Percentiles rank a stretch among this genome's conserved stretches.
Evolutionary conservation across 2,113 vertebrate genomes (phyloP).

Genomic region (Ursus arctos): DNA sequence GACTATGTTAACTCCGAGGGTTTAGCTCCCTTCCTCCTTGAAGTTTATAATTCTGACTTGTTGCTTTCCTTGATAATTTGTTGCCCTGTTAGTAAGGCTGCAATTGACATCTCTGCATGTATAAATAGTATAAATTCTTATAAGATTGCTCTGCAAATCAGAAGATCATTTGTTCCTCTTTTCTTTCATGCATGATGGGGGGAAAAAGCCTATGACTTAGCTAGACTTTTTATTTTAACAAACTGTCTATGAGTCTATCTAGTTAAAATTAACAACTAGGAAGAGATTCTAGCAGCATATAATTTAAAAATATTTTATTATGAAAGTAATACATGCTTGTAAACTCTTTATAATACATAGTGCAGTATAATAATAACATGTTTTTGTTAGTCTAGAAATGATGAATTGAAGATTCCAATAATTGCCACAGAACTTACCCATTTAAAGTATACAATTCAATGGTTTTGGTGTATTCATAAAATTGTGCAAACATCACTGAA

Average conservation of each 20-base stretch:
- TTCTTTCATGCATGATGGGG: neutral
- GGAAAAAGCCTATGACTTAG: neutral
- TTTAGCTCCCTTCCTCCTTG: neutral
- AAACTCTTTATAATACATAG: neutral
- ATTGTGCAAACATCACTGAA: neutral
- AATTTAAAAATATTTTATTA: neutral
- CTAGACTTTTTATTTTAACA: neutral
- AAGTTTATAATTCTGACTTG: neutral
- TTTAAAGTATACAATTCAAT: neutral
- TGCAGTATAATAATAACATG: neutral
- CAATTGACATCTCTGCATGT: neutral
- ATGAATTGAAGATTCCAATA: neutral
- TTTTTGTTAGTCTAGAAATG: constrained; percentile 9
- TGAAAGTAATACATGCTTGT: neutral
- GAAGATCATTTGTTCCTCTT: neutral
- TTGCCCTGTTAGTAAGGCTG: neutral
- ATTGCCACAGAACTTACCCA: neutral
- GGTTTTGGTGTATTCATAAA: neutral
- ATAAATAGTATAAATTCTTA: neutral
- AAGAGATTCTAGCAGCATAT: neutral
- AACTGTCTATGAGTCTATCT: neutral
- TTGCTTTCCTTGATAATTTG: neutral
- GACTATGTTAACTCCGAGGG: neutral
- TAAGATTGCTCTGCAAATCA: neutral
- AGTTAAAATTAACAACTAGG: neutral